phyloP scores from a whole-genome alignment of 2,113 vertebrate species.

The Leucosticte australis region DNA sequence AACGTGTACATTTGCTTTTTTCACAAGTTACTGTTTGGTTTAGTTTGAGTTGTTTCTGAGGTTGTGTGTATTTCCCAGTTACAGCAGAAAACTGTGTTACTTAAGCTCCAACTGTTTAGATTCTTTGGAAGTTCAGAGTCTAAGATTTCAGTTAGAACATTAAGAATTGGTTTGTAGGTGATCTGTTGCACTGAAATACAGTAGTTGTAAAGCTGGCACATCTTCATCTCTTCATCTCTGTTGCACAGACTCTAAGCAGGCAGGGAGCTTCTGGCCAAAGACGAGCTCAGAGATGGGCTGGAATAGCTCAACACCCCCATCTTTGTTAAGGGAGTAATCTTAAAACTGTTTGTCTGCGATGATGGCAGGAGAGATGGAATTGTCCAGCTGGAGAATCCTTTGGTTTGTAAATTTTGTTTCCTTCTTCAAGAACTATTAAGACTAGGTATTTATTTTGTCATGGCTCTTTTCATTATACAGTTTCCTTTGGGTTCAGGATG shows the following conservation, averaged over 20 bases:
- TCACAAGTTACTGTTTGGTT: not conserved
- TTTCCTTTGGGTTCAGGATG: not conserved
- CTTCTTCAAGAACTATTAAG: not conserved
- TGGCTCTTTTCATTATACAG: not conserved
- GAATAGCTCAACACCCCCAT: not conserved
- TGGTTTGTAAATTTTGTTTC: not conserved
- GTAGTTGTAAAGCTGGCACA: not conserved
- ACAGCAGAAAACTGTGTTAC: not conserved
- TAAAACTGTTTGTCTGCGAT: not conserved
- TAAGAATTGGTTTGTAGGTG: not conserved
- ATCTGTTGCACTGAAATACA: not conserved
- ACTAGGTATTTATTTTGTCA: not conserved
- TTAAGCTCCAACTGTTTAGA: not conserved
- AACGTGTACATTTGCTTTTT: not conserved
- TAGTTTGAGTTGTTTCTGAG: not conserved
- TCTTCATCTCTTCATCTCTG: fast-evolving
- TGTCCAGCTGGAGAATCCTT: not conserved
- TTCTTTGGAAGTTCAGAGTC: not conserved
- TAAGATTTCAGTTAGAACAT: not conserved
- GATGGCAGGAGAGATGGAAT: not conserved
- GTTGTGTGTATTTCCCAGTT: not conserved
- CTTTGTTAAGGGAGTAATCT: not conserved
- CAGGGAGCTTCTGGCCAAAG: not conserved
- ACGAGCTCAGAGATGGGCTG: fast-evolving
- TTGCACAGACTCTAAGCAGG: not conserved